Conservation (phyloP, 1,140 invertebrate genomes). For the Caenorhabditis remanei region DNA sequence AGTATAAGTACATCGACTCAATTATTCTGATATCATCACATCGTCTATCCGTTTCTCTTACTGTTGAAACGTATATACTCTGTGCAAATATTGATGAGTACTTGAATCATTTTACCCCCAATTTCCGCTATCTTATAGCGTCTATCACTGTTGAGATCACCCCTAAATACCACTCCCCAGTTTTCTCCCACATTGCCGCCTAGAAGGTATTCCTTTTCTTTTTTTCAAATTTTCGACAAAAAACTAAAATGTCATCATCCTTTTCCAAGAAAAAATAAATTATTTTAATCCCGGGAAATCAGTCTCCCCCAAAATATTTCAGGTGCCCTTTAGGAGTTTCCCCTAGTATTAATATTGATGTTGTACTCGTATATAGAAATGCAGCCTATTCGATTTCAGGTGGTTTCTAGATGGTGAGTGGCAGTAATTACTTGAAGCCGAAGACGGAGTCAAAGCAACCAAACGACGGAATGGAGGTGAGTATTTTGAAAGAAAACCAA, state of each 20-base stretch:
- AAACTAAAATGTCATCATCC: neutral
- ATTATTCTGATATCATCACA: no score
- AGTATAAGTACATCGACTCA: no score
- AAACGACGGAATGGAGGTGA: neutral
- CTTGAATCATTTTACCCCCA: neutral
- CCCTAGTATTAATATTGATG: no score
- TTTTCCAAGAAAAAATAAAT: neutral
- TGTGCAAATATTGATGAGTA: conserved; percentile 48
- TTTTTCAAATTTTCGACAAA: neutral
- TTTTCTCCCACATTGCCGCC: neutral
- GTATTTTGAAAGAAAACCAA: neutral
- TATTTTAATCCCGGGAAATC: no score
- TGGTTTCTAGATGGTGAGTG: conserved; percentile 39
- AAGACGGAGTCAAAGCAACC: neutral
- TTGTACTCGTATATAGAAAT: neutral
- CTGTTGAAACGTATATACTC: no score
- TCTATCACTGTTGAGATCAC: neutral
- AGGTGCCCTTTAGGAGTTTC: no score
- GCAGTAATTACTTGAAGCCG: conserved; percentile 9
- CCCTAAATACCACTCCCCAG: neutral
- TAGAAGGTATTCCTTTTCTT: conserved; percentile 11
- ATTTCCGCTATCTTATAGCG: neutral
- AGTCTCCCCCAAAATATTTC: no score
- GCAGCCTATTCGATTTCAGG: neutral
- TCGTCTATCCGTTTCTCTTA: no score